phyloP scores from a whole-genome alignment of 2,888 invertebrate species.

The Papilio elwesi region DNA sequence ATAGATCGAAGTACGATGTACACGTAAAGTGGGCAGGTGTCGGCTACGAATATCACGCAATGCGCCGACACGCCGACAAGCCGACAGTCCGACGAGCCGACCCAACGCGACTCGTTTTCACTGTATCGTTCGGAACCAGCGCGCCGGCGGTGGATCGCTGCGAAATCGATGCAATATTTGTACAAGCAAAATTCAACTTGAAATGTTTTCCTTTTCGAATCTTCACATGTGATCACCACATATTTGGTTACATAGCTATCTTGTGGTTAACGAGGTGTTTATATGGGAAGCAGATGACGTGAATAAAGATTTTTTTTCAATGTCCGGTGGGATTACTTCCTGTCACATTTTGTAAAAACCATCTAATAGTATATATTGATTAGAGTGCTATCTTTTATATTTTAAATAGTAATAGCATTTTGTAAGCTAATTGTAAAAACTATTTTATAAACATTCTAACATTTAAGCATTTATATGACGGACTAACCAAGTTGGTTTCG shows the following conservation, averaged over 20 bases:
- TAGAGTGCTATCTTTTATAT: no score
- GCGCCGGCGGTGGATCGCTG: conserved; percentile 58
- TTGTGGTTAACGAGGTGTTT: conserved; percentile 23
- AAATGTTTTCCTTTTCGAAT: conserved; percentile 69
- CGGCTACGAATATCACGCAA: conserved; percentile 70
- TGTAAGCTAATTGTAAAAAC: no score
- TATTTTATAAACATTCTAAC: no score
- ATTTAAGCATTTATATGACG: no score
- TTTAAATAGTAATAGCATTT: no score
- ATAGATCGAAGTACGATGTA: conserved; percentile 65
- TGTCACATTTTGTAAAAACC: no score
- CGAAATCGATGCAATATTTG: conserved; percentile 74
- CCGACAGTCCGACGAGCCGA: conserved; percentile 5
- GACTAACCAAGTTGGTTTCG: background rate
- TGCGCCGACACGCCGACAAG: conserved; percentile 59
- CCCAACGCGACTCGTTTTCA: conserved; percentile 38
- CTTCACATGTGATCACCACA: conserved; percentile 42
- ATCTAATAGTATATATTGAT: no score
- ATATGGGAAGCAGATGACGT: background rate
- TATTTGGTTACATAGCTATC: conserved; percentile 37
- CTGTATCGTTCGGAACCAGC: conserved; percentile 55
- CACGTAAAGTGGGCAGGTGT: conserved; percentile 61
- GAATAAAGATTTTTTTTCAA: background rate
- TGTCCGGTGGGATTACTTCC: background rate
- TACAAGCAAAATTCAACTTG: conserved; percentile 62